These are phyloP conservation scores for Adoxophyes honmai DNA, from an alignment of 1,140 invertebrate genomes.

Conservation along the genomic window DNA sequence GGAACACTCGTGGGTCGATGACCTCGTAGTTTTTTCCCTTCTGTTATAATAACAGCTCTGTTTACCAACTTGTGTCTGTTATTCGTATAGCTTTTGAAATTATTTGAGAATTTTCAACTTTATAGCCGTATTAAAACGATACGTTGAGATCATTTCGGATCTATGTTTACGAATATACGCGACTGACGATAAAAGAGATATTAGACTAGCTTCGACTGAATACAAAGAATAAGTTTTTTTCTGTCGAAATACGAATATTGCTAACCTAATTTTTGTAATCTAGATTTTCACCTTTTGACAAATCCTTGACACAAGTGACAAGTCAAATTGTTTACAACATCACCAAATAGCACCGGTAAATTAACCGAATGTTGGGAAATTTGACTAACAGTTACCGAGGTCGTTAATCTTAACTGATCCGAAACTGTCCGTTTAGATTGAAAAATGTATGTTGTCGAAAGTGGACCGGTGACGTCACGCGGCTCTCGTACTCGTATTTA, in stretches of 20 bases:
- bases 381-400: conserved; percentile 38
- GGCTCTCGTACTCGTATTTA: neutral
- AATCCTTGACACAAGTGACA: too few species aligned
- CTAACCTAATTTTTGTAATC: too few species aligned
- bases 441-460: conserved; percentile 37
- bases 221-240: too few species aligned
- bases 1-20: conserved; percentile 59
- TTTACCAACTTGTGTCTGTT: conserved; percentile 42
- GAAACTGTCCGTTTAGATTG: conserved; percentile 41
- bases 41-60: conserved; percentile 48
- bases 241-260: too few species aligned
- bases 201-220: too few species aligned
- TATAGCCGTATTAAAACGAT: conserved; percentile 5
- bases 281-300: too few species aligned
- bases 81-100: conserved; percentile 33
- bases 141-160: too few species aligned
- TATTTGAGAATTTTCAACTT: conserved; percentile 36
- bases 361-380: conserved; percentile 1
- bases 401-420: conserved; percentile 45
- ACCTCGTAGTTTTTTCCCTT: conserved; percentile 48
- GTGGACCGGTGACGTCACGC: conserved; percentile 26
- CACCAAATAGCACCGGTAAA: neutral
- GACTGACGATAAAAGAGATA: too few species aligned
- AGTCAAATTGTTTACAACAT: conserved; percentile 2
- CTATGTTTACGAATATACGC: too few species aligned